Evolutionary conservation across 2,888 invertebrate species (phyloP).

Genomic region (Metalampra italica): DNA sequence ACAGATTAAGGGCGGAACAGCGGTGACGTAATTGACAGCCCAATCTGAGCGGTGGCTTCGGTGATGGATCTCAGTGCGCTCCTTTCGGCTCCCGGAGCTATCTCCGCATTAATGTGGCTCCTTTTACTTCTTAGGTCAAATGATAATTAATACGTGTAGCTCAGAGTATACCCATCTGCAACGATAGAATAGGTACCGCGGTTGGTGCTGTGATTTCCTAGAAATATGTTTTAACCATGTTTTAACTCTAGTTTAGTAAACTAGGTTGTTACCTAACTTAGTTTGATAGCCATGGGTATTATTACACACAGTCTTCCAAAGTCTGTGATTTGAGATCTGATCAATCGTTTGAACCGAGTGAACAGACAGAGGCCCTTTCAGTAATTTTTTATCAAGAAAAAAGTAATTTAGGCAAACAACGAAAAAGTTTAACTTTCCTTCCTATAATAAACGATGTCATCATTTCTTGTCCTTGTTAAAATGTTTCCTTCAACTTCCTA

Average conservation of each 20-base stretch:
- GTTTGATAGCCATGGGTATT: too few species aligned
- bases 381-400: background rate
- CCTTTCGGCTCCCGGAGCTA: constrained; percentile 4
- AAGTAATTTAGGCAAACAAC: background rate
- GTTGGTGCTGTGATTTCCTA: too few species aligned
- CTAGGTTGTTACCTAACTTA: too few species aligned
- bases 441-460: constrained; percentile 15
- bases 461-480: constrained; percentile 28
- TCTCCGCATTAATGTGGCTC: constrained; percentile 6
- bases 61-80: constrained; percentile 46
- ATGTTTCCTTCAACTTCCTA: constrained; percentile 30
- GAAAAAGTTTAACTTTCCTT: background rate
- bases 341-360: background rate
- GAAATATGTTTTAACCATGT: too few species aligned
- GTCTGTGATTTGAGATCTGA: too few species aligned
- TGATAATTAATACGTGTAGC: background rate
- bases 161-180: too few species aligned
- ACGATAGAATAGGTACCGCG: too few species aligned
- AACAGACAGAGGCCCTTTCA: background rate
- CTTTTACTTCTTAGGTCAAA: constrained; percentile 1
- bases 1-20: constrained; percentile 66
- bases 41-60: constrained; percentile 59
- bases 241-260: too few species aligned
- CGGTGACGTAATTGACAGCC: constrained; percentile 73
- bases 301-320: too few species aligned